These are phyloP conservation scores for Diachasmimorpha longicaudata DNA, from an alignment of 1,140 invertebrate species.

Conservation along the genomic window DNA sequence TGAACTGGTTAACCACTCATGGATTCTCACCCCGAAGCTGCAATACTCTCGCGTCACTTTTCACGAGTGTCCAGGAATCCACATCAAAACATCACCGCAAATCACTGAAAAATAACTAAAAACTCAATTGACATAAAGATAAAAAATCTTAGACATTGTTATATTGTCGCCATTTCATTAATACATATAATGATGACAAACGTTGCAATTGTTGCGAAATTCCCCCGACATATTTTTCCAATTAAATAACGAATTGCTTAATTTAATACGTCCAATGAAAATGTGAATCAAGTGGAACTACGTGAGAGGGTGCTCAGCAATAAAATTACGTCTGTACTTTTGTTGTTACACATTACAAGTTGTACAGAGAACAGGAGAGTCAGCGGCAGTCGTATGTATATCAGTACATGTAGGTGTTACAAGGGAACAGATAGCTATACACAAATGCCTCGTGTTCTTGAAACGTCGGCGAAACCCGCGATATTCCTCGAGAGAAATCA, in stretches of 20 bases:
- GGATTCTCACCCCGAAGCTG: constrained; percentile 18
- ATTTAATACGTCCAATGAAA: background rate
- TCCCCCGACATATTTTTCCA: too few relatives aligned
- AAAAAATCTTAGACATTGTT: too few relatives aligned
- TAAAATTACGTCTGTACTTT: constrained; percentile 31
- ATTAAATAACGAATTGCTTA: too few relatives aligned
- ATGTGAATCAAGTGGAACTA: background rate
- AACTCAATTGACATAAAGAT: too few relatives aligned
- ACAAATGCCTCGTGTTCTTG: background rate
- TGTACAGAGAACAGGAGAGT: constrained; percentile 29
- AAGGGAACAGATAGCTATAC: background rate
- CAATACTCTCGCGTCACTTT: background rate
- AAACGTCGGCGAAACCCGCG: background rate
- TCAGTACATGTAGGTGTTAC: background rate
- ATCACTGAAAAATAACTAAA: too few relatives aligned
- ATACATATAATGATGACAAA: too few relatives aligned
- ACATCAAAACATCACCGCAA: too few relatives aligned
- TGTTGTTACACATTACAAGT: constrained; percentile 36
- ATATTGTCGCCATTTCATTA: too few relatives aligned
- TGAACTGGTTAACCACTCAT: constrained; percentile 47
- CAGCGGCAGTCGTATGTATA: background rate
- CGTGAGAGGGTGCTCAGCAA: constrained; percentile 20
- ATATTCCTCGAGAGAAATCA: constrained; percentile 50
- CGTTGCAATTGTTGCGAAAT: too few relatives aligned
- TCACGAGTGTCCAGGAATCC: too few relatives aligned